Percentiles rank a stretch among this genome's conserved stretches.
Conservation (phyloP, 2,113 vertebrate species). For the Numida meleagris region DNA sequence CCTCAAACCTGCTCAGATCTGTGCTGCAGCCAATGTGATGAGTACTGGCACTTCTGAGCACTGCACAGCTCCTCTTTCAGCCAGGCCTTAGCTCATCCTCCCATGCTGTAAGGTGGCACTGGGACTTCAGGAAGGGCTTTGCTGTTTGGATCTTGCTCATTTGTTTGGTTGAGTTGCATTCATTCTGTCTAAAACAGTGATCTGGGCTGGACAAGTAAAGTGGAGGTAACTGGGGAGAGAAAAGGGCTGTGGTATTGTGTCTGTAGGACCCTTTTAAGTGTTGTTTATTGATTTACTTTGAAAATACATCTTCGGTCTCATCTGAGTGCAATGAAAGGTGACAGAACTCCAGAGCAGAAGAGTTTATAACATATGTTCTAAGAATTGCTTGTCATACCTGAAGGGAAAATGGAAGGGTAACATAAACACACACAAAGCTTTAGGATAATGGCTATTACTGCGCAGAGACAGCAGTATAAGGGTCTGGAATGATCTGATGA, state of each 20-base stretch:
- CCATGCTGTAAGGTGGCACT: not conserved
- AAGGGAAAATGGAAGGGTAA: conserved; percentile 63
- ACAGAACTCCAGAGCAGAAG: conserved; percentile 46
- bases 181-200: not conserved
- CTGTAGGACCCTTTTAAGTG: not conserved
- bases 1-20: rapidly evolving
- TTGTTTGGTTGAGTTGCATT: not conserved
- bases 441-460: conserved; percentile 3
- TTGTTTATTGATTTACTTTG: conserved; percentile 57
- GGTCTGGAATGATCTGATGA: conserved; percentile 14
- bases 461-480: not conserved
- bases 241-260: not conserved
- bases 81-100: not conserved
- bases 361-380: conserved; percentile 14
- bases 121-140: not conserved
- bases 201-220: not conserved
- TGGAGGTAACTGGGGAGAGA: not conserved
- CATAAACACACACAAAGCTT: not conserved
- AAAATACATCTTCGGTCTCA: conserved; percentile 15
- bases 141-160: not conserved
- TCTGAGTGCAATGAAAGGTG: conserved; percentile 40
- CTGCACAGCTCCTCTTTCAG: not conserved
- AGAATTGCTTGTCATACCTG: conserved; percentile 54
- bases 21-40: not conserved
- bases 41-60: not conserved